Base-by-base conservation (phyloP, 92 coral and sea anemone genomes). In the Nematostella vectensis region DNA sequence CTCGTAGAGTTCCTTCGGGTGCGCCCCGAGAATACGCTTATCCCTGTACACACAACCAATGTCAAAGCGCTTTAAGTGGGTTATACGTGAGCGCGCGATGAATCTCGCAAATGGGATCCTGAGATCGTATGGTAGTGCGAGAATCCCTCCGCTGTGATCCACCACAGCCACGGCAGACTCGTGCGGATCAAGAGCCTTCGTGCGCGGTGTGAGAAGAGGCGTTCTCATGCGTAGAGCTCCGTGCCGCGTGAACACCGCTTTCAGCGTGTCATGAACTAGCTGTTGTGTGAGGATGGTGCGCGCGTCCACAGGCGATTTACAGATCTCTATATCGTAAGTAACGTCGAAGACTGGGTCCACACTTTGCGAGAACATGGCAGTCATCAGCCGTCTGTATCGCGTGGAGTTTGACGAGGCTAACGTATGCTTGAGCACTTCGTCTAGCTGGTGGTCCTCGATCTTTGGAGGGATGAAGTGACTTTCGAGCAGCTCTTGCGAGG, bases 391-490 rank as follows among this genome's bases (percentile, higher is more conserved):
- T 25, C 80, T 67, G 48, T 93, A 93, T 52, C 99, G 96, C 22
- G 96, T 82, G 36, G 99, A 78, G 75, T 86, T 93, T 0, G 94
- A 63, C 0, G 85, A 73, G 4, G 95, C 78, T 0, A 93, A 78
- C n/a, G 99, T 93, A 73, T 93, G 99, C 52, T 82, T 80, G 2
- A 93, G 77, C 17, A 87, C 89, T 39, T 93, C 99, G 23, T 93
- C 99, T 4, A 93, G 67, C 54, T 82, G 96, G 39, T 87, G 83
- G 58, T 87, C 99, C 43, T 87, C 96, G 30, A 93, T 80, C 68
- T 93, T 93, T 1, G 99, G 96, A 2, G 99, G 99, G 36, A 93
- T 87, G 68, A 70, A 80, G 56, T 93, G 96, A 70, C 99, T 82
- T 58, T 87, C 85, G 9, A 93, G 83, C 15, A 93, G 99, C 50